Evolutionary conservation across 2,888 invertebrate genomes (phyloP), one percentile per base, ranked within the genome.

Genomic region (Neoascia interrupta): DNA sequence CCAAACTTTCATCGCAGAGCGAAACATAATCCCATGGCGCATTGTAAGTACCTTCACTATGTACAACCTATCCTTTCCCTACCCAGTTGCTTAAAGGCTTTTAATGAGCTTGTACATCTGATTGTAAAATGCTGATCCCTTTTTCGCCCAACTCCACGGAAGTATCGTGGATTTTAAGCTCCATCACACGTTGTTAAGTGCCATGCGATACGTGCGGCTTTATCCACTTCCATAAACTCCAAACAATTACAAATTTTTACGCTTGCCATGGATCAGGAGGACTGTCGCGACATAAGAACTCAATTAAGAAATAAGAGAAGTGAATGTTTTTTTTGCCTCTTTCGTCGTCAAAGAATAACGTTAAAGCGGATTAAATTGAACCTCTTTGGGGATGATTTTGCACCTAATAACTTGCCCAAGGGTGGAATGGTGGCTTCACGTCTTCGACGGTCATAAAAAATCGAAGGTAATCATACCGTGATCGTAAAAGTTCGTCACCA

Each of bases 351-450:
- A 18, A 21, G 49, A 61, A 49, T 56, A 28, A 75, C 43, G 63
- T 41, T 41, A 69, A 75, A 75, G 63, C 56, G 63, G 75, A 69
- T 75, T 75, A 75, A 75, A 70, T 51, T 51, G 45, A 63, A 75
- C 63, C 70, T 75, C 63, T 75, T 63, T 43, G 43, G 56, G 70
- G 51, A 70, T 63, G 23, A 70, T 75, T 75, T 75, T 75, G 75
- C 61, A 75, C 75, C 70, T 75, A 75, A 75, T 75, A 70, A 75
- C 63, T 58, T 49, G 36, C 19, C 15, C 6, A 6, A 15, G 6
- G 21, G 36, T 31, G 54, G 26, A 36, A 31, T 31, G 10, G 34
- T 23, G 15, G 36, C 36, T 16, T 49, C 28, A 56, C 43, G 28
- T 56, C 60, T 60, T 39, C 3, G 31, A 6, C 31, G n/a, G 8